A percentile compares a stretch with the other conserved stretches of the same genome.
phyloP scores from a whole-genome alignment of 1,140 invertebrate species.

The Drosophila nebulosa region DNA sequence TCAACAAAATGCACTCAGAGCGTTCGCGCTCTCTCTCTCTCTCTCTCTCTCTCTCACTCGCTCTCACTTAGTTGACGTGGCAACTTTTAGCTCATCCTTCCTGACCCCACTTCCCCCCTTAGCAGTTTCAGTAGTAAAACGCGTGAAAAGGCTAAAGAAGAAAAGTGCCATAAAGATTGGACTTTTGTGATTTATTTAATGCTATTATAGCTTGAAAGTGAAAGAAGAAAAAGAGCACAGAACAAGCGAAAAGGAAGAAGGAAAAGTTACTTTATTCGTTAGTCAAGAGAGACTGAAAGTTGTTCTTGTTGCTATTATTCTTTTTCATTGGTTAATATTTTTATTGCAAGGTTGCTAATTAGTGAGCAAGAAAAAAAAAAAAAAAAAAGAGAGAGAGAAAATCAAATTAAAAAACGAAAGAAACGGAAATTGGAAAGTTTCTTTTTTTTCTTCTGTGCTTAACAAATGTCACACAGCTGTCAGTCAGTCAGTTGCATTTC shows the following conservation, averaged over 20 bases:
- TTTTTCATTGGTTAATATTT: neutral
- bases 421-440: neutral
- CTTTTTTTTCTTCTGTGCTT: neutral
- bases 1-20: neutral
- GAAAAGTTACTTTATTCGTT: neutral
- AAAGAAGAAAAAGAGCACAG: neutral
- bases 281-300: neutral
- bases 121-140: neutral
- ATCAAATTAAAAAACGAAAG: too few relatives aligned
- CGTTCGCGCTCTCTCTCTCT: neutral
- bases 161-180: conserved; percentile 1
- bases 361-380: neutral
- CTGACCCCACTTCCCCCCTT: neutral
- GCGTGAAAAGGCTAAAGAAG: neutral
- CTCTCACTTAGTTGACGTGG: neutral
- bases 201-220: neutral
- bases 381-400: too few relatives aligned
- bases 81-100: neutral
- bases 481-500: neutral
- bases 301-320: neutral
- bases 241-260: neutral
- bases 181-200: conserved; percentile 2
- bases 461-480: neutral
- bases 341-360: neutral
- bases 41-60: too few relatives aligned